Percentiles rank a stretch among this genome's conserved stretches.
Conservation (phyloP, 2,113 vertebrate species). For the Hemichromis elongatus region DNA sequence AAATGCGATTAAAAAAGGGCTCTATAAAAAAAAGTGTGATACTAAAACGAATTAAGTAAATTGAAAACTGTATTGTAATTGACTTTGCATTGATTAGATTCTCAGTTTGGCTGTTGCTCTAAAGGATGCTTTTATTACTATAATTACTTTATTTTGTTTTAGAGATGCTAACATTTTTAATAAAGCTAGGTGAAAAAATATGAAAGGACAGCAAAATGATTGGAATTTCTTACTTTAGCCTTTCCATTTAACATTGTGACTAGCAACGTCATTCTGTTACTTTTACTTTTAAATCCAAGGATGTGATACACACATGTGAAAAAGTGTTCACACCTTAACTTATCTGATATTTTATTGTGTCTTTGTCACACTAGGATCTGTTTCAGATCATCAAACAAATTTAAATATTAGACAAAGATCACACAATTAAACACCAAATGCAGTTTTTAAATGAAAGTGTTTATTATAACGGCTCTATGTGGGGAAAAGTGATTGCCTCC, state of each 20-base stretch:
- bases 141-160: neutral
- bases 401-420: neutral
- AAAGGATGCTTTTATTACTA: neutral
- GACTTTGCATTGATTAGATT: neutral
- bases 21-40: neutral
- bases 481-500: neutral
- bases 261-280: accelerated
- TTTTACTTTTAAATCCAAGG: neutral
- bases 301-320: neutral
- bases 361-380: neutral
- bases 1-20: neutral
- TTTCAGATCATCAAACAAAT: neutral
- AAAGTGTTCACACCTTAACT: neutral
- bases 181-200: neutral
- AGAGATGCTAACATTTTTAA: neutral
- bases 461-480: neutral
- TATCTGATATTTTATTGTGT: accelerated
- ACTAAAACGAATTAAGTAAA: neutral
- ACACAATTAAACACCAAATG: neutral
- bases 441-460: neutral
- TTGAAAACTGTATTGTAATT: neutral
- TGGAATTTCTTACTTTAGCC: accelerated
- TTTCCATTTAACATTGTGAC: neutral
- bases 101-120: neutral
- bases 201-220: neutral